These are phyloP conservation scores for Diabrotica balteata DNA, from an alignment of 2,888 invertebrate species.

Conservation along the genomic window DNA sequence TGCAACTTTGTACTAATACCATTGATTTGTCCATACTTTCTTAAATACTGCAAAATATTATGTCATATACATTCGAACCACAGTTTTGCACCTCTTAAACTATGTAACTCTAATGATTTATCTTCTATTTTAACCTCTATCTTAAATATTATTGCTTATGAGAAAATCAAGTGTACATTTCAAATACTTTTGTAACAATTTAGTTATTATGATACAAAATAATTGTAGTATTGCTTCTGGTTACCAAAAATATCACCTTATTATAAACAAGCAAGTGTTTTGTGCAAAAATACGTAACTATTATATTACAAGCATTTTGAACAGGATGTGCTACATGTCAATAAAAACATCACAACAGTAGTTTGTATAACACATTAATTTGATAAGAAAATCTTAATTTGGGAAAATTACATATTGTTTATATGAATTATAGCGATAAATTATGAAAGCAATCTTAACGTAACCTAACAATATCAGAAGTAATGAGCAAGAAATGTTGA, in stretches of 20 bases:
- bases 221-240: slow-evolving; percentile 59
- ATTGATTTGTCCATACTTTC: slow-evolving; percentile 20
- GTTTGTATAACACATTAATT: too few species aligned
- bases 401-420: too few species aligned
- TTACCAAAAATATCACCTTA: slow-evolving; percentile 61
- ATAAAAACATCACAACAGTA: too few species aligned
- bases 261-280: slow-evolving; percentile 50
- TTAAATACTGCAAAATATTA: slow-evolving; percentile 13
- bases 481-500: not conserved
- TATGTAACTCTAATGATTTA: slow-evolving; percentile 41
- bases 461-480: not conserved
- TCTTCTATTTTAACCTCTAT: slow-evolving; percentile 46
- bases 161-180: slow-evolving; percentile 45
- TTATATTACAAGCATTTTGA: slow-evolving; percentile 55
- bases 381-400: too few species aligned
- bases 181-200: slow-evolving; percentile 38
- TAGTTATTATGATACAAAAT: slow-evolving; percentile 48
- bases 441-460: too few species aligned
- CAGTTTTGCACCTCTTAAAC: slow-evolving; percentile 28
- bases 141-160: slow-evolving; percentile 53
- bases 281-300: slow-evolving; percentile 59
- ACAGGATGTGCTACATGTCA: not conserved
- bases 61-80: slow-evolving; percentile 35
- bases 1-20: slow-evolving; percentile 18
- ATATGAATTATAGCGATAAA: too few species aligned